Percentiles rank a stretch among this genome's conserved stretches.
phyloP scores from a whole-genome alignment of 2,113 vertebrate species.

The Pimephales promelas region DNA sequence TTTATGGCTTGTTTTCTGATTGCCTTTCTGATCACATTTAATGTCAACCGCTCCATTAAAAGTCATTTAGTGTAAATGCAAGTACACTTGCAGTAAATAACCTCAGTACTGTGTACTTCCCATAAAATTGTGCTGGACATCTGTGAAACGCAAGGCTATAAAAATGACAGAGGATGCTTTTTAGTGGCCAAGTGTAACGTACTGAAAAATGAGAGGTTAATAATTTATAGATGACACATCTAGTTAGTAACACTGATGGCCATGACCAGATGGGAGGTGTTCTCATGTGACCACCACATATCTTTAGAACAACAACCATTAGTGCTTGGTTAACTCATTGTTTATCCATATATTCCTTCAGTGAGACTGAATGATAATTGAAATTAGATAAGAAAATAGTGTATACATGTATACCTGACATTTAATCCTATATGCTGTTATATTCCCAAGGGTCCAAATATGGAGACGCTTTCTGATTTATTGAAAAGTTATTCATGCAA shows the following conservation, averaged over 20 bases:
- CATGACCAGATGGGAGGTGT: slow-evolving; percentile 19
- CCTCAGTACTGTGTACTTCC: neutral
- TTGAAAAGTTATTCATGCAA: slow-evolving; percentile 4
- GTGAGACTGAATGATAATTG: neutral
- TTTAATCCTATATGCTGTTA: neutral
- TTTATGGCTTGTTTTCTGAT: slow-evolving; percentile 24
- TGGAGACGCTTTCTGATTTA: neutral
- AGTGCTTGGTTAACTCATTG: slow-evolving; percentile 10
- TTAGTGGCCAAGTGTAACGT: slow-evolving; percentile 33
- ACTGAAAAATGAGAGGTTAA: slow-evolving; percentile 51
- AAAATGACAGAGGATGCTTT: slow-evolving; percentile 37
- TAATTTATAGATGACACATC: slow-evolving; percentile 55
- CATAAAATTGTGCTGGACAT: slow-evolving; percentile 2
- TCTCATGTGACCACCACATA: slow-evolving; percentile 34
- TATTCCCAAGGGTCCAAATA: neutral
- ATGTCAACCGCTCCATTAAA: slow-evolving; percentile 4
- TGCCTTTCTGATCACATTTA: slow-evolving; percentile 8
- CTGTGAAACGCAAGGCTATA: slow-evolving; percentile 1
- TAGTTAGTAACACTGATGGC: slow-evolving; percentile 40
- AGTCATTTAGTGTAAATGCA: neutral
- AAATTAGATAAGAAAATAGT: neutral
- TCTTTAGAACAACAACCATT: slow-evolving; percentile 28
- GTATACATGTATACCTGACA: neutral
- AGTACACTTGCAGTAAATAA: slow-evolving; percentile 23
- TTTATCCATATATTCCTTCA: slow-evolving; percentile 19